These are phyloP conservation scores for Holothuria scabra DNA, from an alignment of 53 echinoderm and acorn worm genomes.

Conservation along the genomic window DNA sequence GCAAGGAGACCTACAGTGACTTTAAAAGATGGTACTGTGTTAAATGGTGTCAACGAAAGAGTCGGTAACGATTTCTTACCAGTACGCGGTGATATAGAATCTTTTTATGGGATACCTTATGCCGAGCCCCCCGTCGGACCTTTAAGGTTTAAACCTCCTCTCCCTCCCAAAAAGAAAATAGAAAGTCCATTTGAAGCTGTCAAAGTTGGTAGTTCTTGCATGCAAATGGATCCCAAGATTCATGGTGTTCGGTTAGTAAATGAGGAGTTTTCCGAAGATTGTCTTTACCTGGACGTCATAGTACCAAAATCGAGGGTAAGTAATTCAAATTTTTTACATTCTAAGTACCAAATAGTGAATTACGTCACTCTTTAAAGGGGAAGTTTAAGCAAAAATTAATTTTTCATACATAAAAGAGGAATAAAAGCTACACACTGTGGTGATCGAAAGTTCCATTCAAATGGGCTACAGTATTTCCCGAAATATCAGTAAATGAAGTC, in stretches of 20 bases:
- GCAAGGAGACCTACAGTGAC: neutral
- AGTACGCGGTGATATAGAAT: neutral
- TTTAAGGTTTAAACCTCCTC: conserved; percentile 47
- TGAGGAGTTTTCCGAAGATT: conserved; percentile 55
- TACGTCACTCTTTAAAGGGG: no score
- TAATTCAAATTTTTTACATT: no score
- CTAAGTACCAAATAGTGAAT: no score
- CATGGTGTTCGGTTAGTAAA: neutral
- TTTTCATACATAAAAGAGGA: no score
- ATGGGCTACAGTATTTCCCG: no score
- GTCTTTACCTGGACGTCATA: conserved; percentile 62
- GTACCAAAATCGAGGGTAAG: conserved; percentile 55
- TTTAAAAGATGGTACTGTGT: neutral
- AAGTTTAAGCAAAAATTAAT: no score
- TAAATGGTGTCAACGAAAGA: neutral
- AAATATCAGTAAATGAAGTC: no score
- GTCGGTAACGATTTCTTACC: neutral
- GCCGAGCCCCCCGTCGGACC: conserved; percentile 61
- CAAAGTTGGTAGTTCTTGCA: neutral
- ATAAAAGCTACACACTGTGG: no score
- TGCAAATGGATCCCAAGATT: neutral
- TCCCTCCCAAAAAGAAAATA: conserved; percentile 10
- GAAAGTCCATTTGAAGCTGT: neutral
- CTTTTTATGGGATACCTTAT: conserved; percentile 50
- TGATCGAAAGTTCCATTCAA: no score